These are phyloP conservation scores for Stratiomys singularior DNA, from an alignment of 2,888 invertebrate species.

Conservation along the genomic window DNA sequence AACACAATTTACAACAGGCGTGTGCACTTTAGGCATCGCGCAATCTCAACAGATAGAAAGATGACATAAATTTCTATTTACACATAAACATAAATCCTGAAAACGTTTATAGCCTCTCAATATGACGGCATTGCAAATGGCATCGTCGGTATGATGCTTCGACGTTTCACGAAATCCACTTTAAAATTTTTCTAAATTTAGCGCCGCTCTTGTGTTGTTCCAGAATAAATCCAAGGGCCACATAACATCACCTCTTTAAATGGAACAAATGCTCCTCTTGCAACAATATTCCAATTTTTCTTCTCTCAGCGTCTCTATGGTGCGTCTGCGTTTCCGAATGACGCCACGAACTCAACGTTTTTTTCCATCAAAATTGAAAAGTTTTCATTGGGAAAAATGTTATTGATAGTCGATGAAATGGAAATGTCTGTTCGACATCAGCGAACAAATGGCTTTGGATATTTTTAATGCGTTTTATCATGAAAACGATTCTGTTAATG, in stretches of 20 bases:
- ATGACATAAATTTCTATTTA: conserved; percentile 25
- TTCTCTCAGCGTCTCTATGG: not conserved
- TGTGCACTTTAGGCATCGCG: not conserved
- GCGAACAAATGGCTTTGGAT: conserved; percentile 32
- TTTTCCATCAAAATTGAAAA: conserved; percentile 18
- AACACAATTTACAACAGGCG: not conserved
- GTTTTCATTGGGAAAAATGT: conserved; percentile 27
- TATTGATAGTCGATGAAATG: conserved; percentile 22
- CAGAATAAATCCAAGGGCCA: conserved; percentile 29
- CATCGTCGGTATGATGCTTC: not conserved
- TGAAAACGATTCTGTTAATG: not conserved
- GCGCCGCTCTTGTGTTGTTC: not conserved
- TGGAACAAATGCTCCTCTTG: conserved; percentile 36
- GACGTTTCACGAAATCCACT: conserved; percentile 10
- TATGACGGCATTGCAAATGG: conserved; percentile 14
- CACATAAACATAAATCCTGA: conserved; percentile 14
- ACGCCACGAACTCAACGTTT: not conserved
- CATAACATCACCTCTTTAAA: conserved; percentile 36
- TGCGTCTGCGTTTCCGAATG: not conserved
- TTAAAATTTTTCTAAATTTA: conserved; percentile 35
- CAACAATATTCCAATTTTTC: conserved; percentile 35
- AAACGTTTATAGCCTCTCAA: conserved; percentile 20
- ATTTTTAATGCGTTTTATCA: not conserved
- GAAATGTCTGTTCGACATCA: conserved; percentile 30
- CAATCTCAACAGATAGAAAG: conserved; percentile 6